phyloP scores from a whole-genome alignment of 2,113 vertebrate species.

The Periophthalmodon schlosseri region DNA sequence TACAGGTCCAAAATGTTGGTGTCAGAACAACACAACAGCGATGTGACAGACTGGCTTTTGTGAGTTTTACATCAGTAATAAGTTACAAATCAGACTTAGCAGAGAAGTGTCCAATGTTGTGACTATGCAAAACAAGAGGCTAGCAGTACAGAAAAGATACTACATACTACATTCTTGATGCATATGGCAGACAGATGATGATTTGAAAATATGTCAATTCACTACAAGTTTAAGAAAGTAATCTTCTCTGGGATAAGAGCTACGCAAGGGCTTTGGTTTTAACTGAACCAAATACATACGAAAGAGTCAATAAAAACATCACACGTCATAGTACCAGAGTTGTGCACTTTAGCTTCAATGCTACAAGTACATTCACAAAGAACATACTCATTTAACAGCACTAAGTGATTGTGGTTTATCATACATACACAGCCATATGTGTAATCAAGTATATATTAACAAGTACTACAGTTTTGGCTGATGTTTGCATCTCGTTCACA shows the following conservation, averaged over 20 bases:
- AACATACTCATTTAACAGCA: slow-evolving; percentile 23
- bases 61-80: neutral
- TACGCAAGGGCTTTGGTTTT: slow-evolving; percentile 58
- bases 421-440: slow-evolving; percentile 15
- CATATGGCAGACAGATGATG: neutral
- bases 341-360: slow-evolving; percentile 29
- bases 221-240: neutral
- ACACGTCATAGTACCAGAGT: neutral
- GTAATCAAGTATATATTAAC: slow-evolving; percentile 15
- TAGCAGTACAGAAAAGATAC: neutral
- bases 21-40: slow-evolving; percentile 9
- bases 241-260: slow-evolving; percentile 5
- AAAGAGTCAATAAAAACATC: slow-evolving; percentile 6
- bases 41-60: slow-evolving; percentile 50
- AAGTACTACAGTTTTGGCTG: slow-evolving; percentile 29
- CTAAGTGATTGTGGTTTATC: slow-evolving; percentile 16
- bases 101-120: slow-evolving; percentile 13
- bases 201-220: neutral
- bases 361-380: slow-evolving; percentile 39
- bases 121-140: neutral
- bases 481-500: slow-evolving; percentile 9
- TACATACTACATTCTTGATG: neutral
- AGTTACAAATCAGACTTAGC: slow-evolving; percentile 39
- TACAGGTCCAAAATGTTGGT: slow-evolving; percentile 44
- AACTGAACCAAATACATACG: slow-evolving; percentile 25